Evolutionary conservation across 2,797 vertebrate genomes (phyloP), one percentile per base, ranked within the genome.

Genomic region (Sebastes aleutianus): DNA sequence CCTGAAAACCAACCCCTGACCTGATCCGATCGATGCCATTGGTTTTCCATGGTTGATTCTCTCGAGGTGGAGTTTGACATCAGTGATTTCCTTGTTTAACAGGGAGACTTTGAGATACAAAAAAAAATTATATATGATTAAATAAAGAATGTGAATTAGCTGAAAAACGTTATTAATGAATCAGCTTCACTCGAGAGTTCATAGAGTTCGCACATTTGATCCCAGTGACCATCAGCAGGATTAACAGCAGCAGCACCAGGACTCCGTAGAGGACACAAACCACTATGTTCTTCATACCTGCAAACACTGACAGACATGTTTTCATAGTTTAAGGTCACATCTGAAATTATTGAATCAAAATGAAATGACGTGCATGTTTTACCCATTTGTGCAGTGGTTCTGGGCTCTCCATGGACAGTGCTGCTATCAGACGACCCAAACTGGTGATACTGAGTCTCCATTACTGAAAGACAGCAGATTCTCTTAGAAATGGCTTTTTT

Each of bases 151-250:
- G 20, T 56, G 4, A 57, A 18, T 34, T 2, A 29, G 6, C 11
- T 2, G 6, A 34, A 56, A 39, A 39, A 39, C n/a, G 26, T 11
- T n/a, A 65, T 70, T 36, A 47, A 70, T 66, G 4, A 29, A 12
- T 0, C 22, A 8, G 14, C 18, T 43, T 61, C 3, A 31, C 32
- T 70, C 3, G 20, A 24, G 16, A 29, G 2, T 70, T 73, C 29
- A 47, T 34, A 83, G n/a, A 39, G 36, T 39, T 20, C 85, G 3
- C 93, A 96, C 94, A 92, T 93, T 91, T 94, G 5, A 95, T 81
- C 76, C 94, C 94, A 2, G 90, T 92, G 66, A 93, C 75, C 70
- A 95, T 69, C 54, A 95, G 85, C 39, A 95, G 89, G 22, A 94
- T 88, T 26, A 95, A 61, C 82, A 96, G 63, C 80, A 94, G 92